Evolutionary conservation across 1,140 invertebrate genomes (phyloP).

Genomic region (Kradibia gibbosae): DNA sequence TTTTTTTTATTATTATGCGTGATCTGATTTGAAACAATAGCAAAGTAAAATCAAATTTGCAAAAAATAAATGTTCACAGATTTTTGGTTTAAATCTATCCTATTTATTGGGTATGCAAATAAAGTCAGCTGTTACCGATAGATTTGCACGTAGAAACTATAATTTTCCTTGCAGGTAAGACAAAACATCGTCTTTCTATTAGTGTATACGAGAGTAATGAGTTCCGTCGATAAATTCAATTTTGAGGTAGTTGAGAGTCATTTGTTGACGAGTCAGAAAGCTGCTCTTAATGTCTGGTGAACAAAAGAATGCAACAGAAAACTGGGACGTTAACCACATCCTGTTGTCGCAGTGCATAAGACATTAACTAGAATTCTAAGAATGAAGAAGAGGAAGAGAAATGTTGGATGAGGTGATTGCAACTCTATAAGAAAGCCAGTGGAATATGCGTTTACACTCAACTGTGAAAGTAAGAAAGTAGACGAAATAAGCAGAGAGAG

Average conservation of each 20-base stretch:
- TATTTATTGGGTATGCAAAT: no score
- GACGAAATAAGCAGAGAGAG: slow-evolving; percentile 7
- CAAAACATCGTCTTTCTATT: slow-evolving; percentile 52
- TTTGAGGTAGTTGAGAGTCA: slow-evolving; percentile 20
- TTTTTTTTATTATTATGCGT: no score
- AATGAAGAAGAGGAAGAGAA: no score
- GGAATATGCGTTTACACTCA: background rate
- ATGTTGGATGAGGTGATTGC: no score
- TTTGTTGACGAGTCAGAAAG: slow-evolving; percentile 35
- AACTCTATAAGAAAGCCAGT: background rate
- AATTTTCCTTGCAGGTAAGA: slow-evolving; percentile 43
- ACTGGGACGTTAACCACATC: slow-evolving; percentile 40
- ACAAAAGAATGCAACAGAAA: background rate
- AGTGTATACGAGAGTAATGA: slow-evolving; percentile 10
- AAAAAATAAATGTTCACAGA: no score
- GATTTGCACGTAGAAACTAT: slow-evolving; percentile 44
- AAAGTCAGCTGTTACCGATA: background rate
- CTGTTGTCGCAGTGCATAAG: slow-evolving; percentile 22
- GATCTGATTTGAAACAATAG: no score
- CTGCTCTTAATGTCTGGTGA: slow-evolving; percentile 35
- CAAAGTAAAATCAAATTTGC: no score
- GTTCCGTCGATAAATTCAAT: slow-evolving; percentile 42
- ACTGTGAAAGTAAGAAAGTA: background rate
- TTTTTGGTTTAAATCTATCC: no score
- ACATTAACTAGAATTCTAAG: slow-evolving; percentile 24